phyloP scores from a whole-genome alignment of 2,797 vertebrate species.

The Hypotaenidia okinawae region DNA sequence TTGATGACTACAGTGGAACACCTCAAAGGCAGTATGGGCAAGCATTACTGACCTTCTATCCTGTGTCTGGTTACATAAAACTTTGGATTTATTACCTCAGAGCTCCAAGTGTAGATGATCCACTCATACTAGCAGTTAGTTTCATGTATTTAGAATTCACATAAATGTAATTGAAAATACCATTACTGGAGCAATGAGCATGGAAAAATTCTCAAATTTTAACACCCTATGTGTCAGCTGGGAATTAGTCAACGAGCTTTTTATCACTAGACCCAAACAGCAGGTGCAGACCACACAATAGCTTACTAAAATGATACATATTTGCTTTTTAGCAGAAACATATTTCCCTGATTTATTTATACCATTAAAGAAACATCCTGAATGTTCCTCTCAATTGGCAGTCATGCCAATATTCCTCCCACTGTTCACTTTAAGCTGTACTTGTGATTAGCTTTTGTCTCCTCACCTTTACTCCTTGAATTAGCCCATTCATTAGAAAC shows the following conservation, averaged over 20 bases:
- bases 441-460: not conserved
- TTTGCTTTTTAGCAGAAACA: not conserved
- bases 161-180: not conserved
- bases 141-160: not conserved
- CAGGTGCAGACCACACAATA: not conserved
- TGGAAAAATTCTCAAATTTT: not conserved
- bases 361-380: not conserved
- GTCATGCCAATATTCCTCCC: not conserved
- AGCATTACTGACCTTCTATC: not conserved
- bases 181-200: not conserved
- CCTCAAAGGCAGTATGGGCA: not conserved
- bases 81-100: not conserved
- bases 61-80: not conserved
- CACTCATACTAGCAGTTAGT: not conserved
- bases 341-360: not conserved
- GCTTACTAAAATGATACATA: not conserved
- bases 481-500: slow-evolving; percentile 90
- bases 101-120: not conserved
- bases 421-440: not conserved
- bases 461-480: slow-evolving; percentile 89
- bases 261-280: not conserved
- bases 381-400: not conserved
- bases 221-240: not conserved
- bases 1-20: accelerated
- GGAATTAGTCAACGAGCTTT: not conserved